phyloP scores from a whole-genome alignment of 2,888 invertebrate species.

The Idaea aversata region DNA sequence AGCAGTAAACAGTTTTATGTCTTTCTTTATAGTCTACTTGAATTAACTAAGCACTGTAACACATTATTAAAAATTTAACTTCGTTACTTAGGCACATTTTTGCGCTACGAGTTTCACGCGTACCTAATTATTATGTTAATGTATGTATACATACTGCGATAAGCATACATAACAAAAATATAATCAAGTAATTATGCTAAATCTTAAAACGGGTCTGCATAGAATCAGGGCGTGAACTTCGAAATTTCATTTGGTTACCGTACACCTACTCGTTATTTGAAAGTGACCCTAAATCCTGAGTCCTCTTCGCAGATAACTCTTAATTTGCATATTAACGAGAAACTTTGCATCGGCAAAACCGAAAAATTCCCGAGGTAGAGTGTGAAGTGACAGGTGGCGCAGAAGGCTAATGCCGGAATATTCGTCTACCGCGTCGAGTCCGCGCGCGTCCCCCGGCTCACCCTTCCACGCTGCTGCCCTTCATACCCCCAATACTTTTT shows the following conservation, averaged over 20 bases:
- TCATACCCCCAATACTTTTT: neutral
- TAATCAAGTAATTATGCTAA: slow-evolving; percentile 65
- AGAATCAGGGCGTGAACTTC: slow-evolving; percentile 61
- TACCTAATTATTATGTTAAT: slow-evolving; percentile 52
- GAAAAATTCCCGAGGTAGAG: slow-evolving; percentile 67
- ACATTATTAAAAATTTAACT: slow-evolving; percentile 57
- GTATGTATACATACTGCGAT: slow-evolving; percentile 46
- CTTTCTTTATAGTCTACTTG: slow-evolving; percentile 58
- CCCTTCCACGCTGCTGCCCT: slow-evolving; percentile 23
- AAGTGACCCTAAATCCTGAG: slow-evolving; percentile 64
- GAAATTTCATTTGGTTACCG: slow-evolving; percentile 59
- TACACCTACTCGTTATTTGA: slow-evolving; percentile 52
- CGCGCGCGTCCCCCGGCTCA: slow-evolving; percentile 15
- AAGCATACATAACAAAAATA: slow-evolving; percentile 57
- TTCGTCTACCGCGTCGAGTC: slow-evolving; percentile 50
- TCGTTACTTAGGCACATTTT: slow-evolving; percentile 46
- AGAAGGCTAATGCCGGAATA: slow-evolving; percentile 55
- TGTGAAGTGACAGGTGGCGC: slow-evolving; percentile 70
- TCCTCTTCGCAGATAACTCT: slow-evolving; percentile 70
- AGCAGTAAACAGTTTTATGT: slow-evolving; percentile 58
- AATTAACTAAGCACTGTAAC: slow-evolving; percentile 57
- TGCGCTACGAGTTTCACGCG: slow-evolving; percentile 48
- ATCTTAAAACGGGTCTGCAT: slow-evolving; percentile 61
- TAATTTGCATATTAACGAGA: slow-evolving; percentile 79
- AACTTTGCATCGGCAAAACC: slow-evolving; percentile 72